phyloP scores from a whole-genome alignment of 2,888 invertebrate species.

The Cetonia aurata region DNA sequence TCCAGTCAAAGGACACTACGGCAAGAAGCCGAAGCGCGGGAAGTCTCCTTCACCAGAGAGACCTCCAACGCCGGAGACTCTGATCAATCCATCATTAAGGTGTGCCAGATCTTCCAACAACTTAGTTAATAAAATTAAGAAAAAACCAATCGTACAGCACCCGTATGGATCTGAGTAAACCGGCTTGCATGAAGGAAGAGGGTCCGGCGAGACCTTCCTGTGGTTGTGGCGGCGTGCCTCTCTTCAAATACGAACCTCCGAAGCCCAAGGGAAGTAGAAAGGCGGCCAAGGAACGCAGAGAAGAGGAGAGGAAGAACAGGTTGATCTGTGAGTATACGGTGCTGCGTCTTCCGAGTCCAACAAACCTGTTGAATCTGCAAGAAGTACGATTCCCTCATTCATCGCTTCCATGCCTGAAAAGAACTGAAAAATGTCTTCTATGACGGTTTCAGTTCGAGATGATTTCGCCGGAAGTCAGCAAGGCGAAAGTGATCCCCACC shows the following conservation, averaged over 20 bases:
- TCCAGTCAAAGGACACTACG: conserved; percentile 44
- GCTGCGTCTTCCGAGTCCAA: conserved; percentile 57
- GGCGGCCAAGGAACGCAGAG: conserved; percentile 45
- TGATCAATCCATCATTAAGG: conserved; percentile 45
- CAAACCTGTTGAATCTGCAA: conserved; percentile 51
- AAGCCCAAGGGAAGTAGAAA: conserved; percentile 50
- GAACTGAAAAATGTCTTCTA: background rate
- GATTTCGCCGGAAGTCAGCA: conserved; percentile 61
- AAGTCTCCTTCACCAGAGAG: conserved; percentile 33
- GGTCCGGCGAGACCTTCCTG: conserved; percentile 5
- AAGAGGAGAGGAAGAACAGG: conserved; percentile 54
- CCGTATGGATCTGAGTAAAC: conserved; percentile 41
- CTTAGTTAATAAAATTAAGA: too few species aligned
- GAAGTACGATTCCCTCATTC: conserved; percentile 16
- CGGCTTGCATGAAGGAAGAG: conserved; percentile 29
- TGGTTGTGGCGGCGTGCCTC: conserved; percentile 16
- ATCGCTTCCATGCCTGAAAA: background rate
- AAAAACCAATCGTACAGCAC: conserved; percentile 30
- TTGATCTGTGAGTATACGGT: conserved; percentile 58
- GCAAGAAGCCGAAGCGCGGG: conserved; percentile 32
- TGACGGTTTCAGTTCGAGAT: conserved; percentile 54
- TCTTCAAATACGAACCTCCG: conserved; percentile 54
- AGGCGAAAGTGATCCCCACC: conserved; percentile 59
- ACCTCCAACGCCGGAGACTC: conserved; percentile 32
- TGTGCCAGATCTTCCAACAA: conserved; percentile 5